Evolutionary conservation across 2,888 invertebrate genomes (phyloP), one percentile per base, ranked within the genome.

Genomic region (Lapara coniferarum): DNA sequence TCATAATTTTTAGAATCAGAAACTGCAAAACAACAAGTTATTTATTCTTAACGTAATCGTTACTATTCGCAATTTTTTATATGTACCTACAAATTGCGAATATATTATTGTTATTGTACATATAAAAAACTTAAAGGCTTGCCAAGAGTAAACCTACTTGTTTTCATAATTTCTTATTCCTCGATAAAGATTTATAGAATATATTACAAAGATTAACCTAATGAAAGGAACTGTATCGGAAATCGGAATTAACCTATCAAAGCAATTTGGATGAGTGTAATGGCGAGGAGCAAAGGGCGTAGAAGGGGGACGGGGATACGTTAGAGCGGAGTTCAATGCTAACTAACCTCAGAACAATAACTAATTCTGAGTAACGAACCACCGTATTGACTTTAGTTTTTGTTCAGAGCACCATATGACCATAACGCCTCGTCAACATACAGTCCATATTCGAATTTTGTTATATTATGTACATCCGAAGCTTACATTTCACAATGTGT

Each of bases 191-290:
- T 37, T 37, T 58, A n/a, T 58, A 44, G 10, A n/a, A n/a, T 13
- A 16, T n/a, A n/a, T 58, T 58, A 10, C 44, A 44, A 58, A 53
- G 53, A 12, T 19, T n/a, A 58, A 14, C n/a, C 71, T 71, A 66
- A 69, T 66, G 67, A 52, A 63, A 63, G 55, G 69, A 71, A 71
- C 44, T 70, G 72, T 71, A 75, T 71, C 66, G 69, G 67, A 72
- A 74, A 75, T 71, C 66, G 69, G 67, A 72, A 74, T 75, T 71
- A 71, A 75, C 72, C 77, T 75, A 77, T 80, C 79, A 77, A 76
- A 76, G 76, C 73, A 75, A 75, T 78, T 77, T 72, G 72, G 73
- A 72, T 58, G 49, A 30, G 25, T 51, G 58, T 14, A 16, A n/a
- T 44, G 37, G 52, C 16, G 19, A 68, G 37, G 14, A 12, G 46